Percentiles rank a stretch among this genome's conserved stretches.
Evolutionary conservation across 2,888 invertebrate species (phyloP).

Genomic region (Erynnis tages): DNA sequence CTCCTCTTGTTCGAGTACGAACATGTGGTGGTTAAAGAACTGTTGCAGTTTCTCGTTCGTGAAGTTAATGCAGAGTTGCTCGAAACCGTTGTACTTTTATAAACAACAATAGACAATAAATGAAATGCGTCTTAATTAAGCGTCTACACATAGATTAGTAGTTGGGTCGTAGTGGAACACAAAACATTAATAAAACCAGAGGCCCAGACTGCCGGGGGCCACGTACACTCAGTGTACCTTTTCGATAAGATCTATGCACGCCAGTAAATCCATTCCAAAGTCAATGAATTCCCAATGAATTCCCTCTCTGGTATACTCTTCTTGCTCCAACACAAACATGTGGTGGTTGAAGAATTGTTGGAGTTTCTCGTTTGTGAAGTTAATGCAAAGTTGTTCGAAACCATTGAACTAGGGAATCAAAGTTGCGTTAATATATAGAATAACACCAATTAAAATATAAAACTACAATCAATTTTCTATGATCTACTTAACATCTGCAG

Average conservation of each 20-base stretch:
- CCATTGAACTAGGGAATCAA: conserved; percentile 92
- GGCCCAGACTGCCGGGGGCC: conserved; percentile 47
- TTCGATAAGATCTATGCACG: conserved; percentile 99
- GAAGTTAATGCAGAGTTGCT: conserved; percentile 99
- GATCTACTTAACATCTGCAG: background rate
- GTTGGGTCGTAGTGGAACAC: conserved; percentile 44
- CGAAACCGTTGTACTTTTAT: conserved; percentile 95
- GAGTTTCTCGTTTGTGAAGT: conserved; percentile 99
- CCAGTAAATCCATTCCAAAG: conserved; percentile 99
- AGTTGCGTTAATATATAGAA: conserved; percentile 53
- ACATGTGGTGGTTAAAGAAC: conserved; percentile 99
- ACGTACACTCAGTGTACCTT: conserved; percentile 86
- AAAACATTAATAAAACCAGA: conserved; percentile 42
- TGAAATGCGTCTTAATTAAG: conserved; percentile 48
- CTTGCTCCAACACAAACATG: conserved; percentile 99
- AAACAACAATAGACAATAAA: conserved; percentile 62
- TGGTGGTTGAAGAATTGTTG: conserved; percentile 99
- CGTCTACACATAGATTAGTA: conserved; percentile 48
- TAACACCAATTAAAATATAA: background rate
- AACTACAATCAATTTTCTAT: background rate
- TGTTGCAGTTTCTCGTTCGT: conserved; percentile 99
- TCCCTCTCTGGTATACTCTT: conserved; percentile 98
- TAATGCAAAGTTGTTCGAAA: conserved; percentile 99
- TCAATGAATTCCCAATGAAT: conserved; percentile 99
- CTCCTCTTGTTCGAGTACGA: conserved; percentile 98